phyloP scores from a whole-genome alignment of 2,113 vertebrate species.

The Campylomormyrus numenius region DNA sequence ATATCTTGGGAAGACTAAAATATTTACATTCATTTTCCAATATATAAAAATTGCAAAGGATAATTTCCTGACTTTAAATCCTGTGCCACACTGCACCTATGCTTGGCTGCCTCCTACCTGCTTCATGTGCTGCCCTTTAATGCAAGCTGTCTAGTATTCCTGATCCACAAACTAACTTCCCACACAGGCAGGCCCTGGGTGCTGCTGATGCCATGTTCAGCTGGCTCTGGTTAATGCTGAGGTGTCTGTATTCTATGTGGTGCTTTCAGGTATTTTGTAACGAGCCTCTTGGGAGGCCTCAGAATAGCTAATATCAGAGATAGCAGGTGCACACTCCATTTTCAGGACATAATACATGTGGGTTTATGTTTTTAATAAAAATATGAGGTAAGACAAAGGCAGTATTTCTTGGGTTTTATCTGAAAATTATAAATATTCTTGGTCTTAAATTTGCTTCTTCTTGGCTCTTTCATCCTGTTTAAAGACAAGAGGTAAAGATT shows the following conservation, averaged over 20 bases:
- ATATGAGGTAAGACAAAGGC: background rate
- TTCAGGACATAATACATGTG: background rate
- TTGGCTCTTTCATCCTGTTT: conserved; percentile 47
- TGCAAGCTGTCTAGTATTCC: background rate
- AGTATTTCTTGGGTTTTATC: background rate
- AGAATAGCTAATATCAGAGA: background rate
- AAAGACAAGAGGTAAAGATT: background rate
- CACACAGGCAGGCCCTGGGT: background rate
- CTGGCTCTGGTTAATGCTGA: background rate
- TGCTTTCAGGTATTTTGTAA: background rate
- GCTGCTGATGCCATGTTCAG: background rate
- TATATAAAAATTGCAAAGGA: background rate
- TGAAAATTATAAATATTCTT: background rate
- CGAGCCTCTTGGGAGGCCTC: background rate
- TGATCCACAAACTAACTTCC: background rate
- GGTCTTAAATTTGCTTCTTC: conserved; percentile 21
- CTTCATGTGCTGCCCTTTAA: background rate
- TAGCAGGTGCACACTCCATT: background rate
- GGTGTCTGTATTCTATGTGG: background rate
- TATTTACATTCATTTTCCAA: background rate
- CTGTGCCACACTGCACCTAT: background rate
- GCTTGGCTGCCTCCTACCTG: background rate
- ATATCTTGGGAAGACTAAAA: background rate
- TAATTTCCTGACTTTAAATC: background rate
- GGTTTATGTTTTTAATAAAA: conserved; percentile 1